phyloP scores from a whole-genome alignment of 2,888 invertebrate species.

The Keiferia lycopersicella region DNA sequence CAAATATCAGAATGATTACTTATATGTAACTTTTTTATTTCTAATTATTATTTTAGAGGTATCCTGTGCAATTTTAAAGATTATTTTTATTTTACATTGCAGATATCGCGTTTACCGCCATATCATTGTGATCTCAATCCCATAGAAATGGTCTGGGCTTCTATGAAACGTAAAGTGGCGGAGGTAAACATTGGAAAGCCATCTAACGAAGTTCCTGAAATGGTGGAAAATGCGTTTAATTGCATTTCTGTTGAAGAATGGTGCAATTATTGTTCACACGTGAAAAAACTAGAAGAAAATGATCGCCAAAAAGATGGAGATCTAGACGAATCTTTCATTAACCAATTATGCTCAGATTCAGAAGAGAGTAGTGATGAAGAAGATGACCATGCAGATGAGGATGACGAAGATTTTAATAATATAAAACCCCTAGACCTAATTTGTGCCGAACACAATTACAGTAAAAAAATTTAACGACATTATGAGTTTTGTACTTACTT shows the following conservation, averaged over 20 bases:
- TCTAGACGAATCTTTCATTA: not conserved
- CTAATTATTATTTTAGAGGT: not conserved
- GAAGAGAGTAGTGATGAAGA: not conserved
- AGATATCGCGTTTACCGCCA: no score
- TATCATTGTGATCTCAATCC: not conserved
- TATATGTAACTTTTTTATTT: not conserved
- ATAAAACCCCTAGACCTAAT: not conserved
- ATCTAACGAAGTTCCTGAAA: not conserved
- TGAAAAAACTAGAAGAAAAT: not conserved
- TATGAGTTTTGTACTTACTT: not conserved
- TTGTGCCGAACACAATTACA: not conserved
- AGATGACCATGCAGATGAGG: no score
- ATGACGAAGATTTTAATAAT: not conserved
- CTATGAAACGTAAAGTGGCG: slow-evolving; percentile 1
- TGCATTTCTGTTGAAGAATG: not conserved
- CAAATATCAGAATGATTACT: not conserved
- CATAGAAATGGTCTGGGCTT: not conserved
- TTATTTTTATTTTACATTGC: not conserved
- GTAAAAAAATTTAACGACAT: not conserved
- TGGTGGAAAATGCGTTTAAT: not conserved
- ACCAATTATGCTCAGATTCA: not conserved
- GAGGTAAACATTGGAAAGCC: not conserved
- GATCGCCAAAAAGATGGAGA: not conserved
- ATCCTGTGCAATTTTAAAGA: not conserved
- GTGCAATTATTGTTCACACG: not conserved